Evolutionary conservation across 2,797 vertebrate genomes (phyloP), one percentile per base, ranked within the genome.

Genomic region (Brachyalestes nurse): DNA sequence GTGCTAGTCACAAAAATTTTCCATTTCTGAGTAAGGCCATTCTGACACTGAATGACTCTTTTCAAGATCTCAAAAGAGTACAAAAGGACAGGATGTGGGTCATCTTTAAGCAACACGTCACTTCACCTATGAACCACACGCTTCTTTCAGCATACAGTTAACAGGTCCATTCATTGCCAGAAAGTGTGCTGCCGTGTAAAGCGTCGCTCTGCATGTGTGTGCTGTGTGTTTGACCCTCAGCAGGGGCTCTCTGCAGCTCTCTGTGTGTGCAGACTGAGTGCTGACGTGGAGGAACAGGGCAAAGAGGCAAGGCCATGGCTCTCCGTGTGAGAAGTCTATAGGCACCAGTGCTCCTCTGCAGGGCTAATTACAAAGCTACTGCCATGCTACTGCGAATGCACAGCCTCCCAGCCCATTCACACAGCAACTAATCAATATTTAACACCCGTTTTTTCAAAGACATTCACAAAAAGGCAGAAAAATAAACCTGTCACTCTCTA

Each of bases 321-420:
- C 69, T 47, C 79, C 81, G 74, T 53, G 72, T 58, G 74, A 83
- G 77, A 69, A 81, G 73, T 25, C 73, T 23, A 62, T 79, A 77
- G 57, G 77, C 28, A 77, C 60, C 79, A 65, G 81, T 85, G 82
- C 83, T 75, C 83, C 83, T 77, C 66, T 40, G 40, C 85, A 19
- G 89, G 75, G 60, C 84, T 87, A 88, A 90, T 91, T 88, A 90
- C 84, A 90, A 81, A 84, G 82, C 65, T 83, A 78, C 82, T 83
- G 77, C 57, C 75, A 58, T 75, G 72, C 79, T 49, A 38, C 78
- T 75, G 82, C 28, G 78, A 79, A 81, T 64, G 64, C 72, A 67
- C 21, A 66, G 75, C 80, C 72, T 76, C 62, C 64, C 21, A 69
- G 62, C 72, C 53, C 69, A n/a, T 83, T 70, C 79, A 79, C 17